These are phyloP conservation scores for Galagoides demidoff DNA, from an alignment of 2,797 vertebrate species.

Conservation along the genomic window DNA sequence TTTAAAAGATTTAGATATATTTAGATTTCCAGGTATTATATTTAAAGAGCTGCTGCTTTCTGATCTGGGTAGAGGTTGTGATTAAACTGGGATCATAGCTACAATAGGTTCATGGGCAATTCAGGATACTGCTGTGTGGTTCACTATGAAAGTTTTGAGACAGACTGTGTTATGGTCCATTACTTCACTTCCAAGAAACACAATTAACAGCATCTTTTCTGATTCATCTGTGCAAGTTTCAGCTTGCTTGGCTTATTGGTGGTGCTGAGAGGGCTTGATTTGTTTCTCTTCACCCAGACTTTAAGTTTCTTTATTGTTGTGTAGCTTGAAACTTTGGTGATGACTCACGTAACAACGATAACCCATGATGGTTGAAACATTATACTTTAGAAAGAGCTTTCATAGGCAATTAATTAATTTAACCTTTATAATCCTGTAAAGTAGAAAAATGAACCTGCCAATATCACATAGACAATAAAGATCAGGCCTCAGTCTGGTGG, in stretches of 20 bases:
- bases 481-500: background rate
- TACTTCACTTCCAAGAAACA: too few species aligned
- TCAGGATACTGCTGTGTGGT: background rate
- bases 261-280: too few species aligned
- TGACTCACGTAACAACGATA: background rate
- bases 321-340: too few species aligned
- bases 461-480: background rate
- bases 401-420: background rate
- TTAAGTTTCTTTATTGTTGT: too few species aligned
- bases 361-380: background rate
- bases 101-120: background rate
- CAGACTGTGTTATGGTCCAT: too few species aligned
- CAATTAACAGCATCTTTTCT: too few species aligned
- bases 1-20: too few species aligned
- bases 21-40: too few species aligned
- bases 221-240: too few species aligned
- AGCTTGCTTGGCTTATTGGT: too few species aligned
- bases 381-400: slow-evolving; percentile 27
- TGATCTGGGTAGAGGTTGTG: background rate
- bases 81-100: slow-evolving; percentile 8
- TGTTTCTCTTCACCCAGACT: too few species aligned
- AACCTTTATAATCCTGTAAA: background rate
- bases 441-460: background rate
- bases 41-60: background rate
- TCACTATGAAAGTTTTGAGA: too few species aligned